These are phyloP conservation scores for Eulemur rufifrons DNA, from an alignment of 2,113 vertebrate species.

Conservation along the genomic window DNA sequence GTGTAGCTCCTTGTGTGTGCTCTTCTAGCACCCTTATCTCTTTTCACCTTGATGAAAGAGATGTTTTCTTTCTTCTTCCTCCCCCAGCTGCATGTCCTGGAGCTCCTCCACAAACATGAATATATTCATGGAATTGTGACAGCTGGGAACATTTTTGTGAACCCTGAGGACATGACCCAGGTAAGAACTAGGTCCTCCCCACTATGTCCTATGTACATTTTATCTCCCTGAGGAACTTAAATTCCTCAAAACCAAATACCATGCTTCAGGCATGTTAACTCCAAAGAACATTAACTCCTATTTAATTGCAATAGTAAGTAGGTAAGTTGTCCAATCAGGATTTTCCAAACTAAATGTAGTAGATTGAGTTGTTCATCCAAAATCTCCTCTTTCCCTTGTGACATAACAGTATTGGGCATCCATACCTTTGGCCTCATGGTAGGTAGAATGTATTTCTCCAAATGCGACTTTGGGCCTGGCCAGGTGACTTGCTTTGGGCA, in stretches of 20 bases:
- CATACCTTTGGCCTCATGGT: neutral
- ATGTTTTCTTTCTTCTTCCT: neutral
- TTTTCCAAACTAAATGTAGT: neutral
- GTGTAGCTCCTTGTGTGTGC: neutral
- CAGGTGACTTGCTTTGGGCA: neutral
- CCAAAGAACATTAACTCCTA: neutral
- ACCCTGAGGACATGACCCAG: constrained; percentile 80
- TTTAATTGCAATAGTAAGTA: neutral
- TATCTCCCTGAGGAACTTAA: neutral
- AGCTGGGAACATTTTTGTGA: constrained; percentile 88
- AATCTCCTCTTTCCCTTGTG: neutral
- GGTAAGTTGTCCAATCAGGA: neutral
- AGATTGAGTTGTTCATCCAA: neutral
- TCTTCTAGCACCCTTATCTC: neutral
- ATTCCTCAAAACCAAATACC: neutral
- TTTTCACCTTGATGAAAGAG: neutral
- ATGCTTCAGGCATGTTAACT: neutral
- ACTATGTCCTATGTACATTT: neutral
- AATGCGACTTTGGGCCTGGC: neutral
- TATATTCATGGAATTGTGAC: constrained; percentile 87
- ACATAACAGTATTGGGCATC: neutral
- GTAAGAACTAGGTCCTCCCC: constrained; percentile 68
- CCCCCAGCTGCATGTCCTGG: constrained; percentile 87
- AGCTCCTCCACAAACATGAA: constrained; percentile 90
- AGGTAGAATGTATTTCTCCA: neutral